These are phyloP conservation scores for Eulemur rufifrons DNA, from an alignment of 2,113 vertebrate species.

Conservation along the genomic window DNA sequence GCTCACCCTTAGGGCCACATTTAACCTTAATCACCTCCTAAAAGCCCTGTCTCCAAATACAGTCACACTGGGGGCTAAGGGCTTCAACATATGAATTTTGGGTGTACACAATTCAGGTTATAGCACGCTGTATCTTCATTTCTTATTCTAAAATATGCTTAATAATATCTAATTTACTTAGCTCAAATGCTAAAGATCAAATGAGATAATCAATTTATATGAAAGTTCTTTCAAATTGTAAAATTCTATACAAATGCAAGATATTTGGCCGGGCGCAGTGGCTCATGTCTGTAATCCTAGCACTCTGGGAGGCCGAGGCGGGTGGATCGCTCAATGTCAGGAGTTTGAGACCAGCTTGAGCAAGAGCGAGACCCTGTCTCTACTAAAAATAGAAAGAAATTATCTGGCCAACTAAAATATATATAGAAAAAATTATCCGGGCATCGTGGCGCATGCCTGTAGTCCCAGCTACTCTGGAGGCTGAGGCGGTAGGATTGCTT, in stretches of 20 bases:
- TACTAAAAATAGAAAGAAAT: no score
- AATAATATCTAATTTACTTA: neutral
- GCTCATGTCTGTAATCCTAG: no score
- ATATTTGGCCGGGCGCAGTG: neutral
- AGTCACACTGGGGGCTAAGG: neutral
- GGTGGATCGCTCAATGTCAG: no score
- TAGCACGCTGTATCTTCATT: neutral
- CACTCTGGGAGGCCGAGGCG: no score
- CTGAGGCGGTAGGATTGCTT: no score
- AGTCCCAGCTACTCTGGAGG: no score
- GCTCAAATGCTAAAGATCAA: neutral
- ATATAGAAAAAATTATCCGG: no score
- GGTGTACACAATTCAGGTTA: neutral
- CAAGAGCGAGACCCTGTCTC: no score
- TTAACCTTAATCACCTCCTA: neutral
- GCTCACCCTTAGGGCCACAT: neutral
- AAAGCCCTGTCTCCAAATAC: neutral
- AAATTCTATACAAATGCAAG: neutral
- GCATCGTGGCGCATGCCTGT: no score
- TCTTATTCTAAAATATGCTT: neutral
- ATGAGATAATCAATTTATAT: neutral
- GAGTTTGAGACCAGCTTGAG: no score
- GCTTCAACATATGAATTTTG: neutral
- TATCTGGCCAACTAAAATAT: no score
- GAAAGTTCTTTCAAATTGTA: neutral